Base-by-base conservation (phyloP, 2,888 invertebrate genomes). In the Eupsilia transversa region DNA sequence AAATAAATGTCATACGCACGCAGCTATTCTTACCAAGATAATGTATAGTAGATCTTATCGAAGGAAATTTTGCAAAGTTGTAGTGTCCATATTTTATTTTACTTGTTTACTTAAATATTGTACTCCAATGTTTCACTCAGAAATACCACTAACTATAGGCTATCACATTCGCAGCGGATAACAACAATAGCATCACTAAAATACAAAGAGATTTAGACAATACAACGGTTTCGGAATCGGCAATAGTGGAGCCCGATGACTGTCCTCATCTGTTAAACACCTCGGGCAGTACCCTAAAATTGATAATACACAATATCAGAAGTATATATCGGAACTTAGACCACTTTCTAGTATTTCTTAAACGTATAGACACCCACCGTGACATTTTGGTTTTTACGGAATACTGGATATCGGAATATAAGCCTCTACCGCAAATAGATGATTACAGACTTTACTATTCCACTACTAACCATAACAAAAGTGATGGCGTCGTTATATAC, bases 311-410 rank as follows among this genome's bases (percentile, higher is more conserved):
- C 5, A 20, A 57, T 30, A 30, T 57, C 30, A 57, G 57, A 57
- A 57, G 30, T 30, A 57, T 30, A 2, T 57, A 57, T 57, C 30
- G 30, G 20, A 57, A 30, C 20, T 57, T 57, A 30, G 57, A 57
- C 30, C 57, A 57, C 4, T 57, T 30, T 30, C 57, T 57, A 30
- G 30, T 46, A 23, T 64, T 64, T 46, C 10, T 64, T 0, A 64
- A 64, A 46, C 23, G 46, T 3, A 64, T 46, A 64, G 63, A 63
- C 30, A 49, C n/a, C n/a, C n/a, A n/a, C n/a, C n/a, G n/a, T n/a
- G n/a, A n/a, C n/a, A n/a, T n/a, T n/a, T n/a, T n/a, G n/a, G n/a
- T n/a, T n/a, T n/a, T n/a, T n/a, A n/a, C n/a, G n/a, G n/a, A 64
- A 64, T 64, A 14, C 33, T 64, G 14, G 46, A 49, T 46, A 7